These are phyloP conservation scores for Craniophora ligustri DNA, from an alignment of 2,888 invertebrate genomes.

Conservation along the genomic window DNA sequence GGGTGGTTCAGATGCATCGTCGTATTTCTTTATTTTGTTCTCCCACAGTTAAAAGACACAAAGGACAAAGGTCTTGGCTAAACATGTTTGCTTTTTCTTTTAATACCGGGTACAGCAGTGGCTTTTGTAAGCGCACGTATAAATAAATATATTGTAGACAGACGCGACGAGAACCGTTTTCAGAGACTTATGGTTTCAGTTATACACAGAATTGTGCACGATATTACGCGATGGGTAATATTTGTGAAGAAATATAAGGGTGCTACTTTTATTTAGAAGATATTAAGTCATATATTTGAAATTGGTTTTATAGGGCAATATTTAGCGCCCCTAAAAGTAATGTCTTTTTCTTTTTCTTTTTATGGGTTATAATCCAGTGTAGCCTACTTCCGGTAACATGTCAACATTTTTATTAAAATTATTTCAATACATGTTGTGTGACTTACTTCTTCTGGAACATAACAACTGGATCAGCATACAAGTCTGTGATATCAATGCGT, in stretches of 20 bases:
- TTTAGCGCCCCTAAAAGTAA: too few species aligned
- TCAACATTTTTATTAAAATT: not conserved
- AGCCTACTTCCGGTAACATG: too few species aligned
- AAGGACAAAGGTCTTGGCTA: slow-evolving; percentile 36
- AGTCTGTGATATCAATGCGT: slow-evolving; percentile 94
- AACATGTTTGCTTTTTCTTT: slow-evolving; percentile 42
- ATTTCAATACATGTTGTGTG: not conserved
- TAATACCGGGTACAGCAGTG: slow-evolving; percentile 33
- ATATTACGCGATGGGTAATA: slow-evolving; percentile 22
- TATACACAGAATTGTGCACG: slow-evolving; percentile 25
- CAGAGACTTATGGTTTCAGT: slow-evolving; percentile 30
- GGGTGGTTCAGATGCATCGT: slow-evolving; percentile 13
- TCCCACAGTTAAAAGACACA: slow-evolving; percentile 29
- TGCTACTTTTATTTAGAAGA: not conserved
- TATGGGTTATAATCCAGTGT: too few species aligned
- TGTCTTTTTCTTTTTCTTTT: too few species aligned
- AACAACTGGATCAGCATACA: slow-evolving; percentile 94
- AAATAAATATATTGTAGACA: slow-evolving; percentile 34
- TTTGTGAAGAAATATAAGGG: not conserved
- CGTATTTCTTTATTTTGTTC: slow-evolving; percentile 32
- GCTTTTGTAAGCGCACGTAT: slow-evolving; percentile 34
- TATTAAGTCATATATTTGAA: too few species aligned
- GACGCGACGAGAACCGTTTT: slow-evolving; percentile 21
- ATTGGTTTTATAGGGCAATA: too few species aligned
- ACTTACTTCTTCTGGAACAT: slow-evolving; percentile 95